phyloP scores from a whole-genome alignment of 2,888 invertebrate species.

The Eurytoma adleriae region DNA sequence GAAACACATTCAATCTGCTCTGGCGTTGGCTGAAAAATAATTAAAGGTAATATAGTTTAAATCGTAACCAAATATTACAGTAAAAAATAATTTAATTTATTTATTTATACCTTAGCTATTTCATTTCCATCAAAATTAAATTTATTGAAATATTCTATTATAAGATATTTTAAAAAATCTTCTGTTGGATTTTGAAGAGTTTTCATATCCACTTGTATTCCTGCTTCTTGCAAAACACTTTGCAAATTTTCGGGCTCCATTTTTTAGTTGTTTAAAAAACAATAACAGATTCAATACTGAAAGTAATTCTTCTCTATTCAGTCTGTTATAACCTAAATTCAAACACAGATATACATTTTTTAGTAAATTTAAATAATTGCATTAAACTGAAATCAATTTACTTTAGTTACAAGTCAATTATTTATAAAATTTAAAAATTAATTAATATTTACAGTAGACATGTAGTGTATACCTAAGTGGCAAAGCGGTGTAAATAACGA shows the following conservation, averaged over 20 bases:
- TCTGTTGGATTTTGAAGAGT: constrained; percentile 61
- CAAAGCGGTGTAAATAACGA: too few relatives aligned
- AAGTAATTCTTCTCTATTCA: not conserved
- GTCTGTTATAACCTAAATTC: not conserved
- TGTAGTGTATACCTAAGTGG: too few relatives aligned
- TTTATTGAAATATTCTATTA: constrained; percentile 59
- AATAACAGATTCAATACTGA: not conserved
- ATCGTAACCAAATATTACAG: constrained; percentile 1
- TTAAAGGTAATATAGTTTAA: constrained; percentile 3
- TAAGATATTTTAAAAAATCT: constrained; percentile 59
- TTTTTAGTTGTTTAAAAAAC: constrained; percentile 15
- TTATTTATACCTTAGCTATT: constrained; percentile 58
- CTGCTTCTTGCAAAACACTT: constrained; percentile 52
- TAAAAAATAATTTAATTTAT: not conserved
- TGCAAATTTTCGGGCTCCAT: constrained; percentile 62
- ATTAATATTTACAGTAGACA: too few relatives aligned
- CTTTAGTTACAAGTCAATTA: too few relatives aligned
- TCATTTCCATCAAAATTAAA: constrained; percentile 59
- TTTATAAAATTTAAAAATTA: too few relatives aligned
- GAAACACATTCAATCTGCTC: constrained; percentile 57
- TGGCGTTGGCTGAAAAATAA: constrained; percentile 56
- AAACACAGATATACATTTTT: not conserved
- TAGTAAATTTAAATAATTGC: too few relatives aligned
- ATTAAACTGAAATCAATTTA: too few relatives aligned
- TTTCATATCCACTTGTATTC: constrained; percentile 56